phyloP scores from a whole-genome alignment of 2,797 vertebrate genomes.

The Sphenodon punctatus region DNA sequence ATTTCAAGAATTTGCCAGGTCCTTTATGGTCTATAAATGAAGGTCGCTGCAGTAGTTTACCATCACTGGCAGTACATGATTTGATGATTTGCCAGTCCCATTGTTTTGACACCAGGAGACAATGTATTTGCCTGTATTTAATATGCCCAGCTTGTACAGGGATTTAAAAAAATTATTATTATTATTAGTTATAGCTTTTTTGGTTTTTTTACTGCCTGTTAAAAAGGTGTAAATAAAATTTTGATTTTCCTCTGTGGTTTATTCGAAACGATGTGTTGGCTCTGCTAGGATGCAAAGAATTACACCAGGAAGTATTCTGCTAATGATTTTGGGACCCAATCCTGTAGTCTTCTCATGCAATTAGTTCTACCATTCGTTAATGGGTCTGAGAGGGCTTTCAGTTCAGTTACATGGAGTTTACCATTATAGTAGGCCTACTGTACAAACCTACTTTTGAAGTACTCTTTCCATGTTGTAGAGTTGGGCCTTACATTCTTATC shows the following conservation, averaged over 20 bases:
- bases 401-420: too few relatives aligned
- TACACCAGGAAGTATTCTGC: accelerated
- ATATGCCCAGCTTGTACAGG: neutral
- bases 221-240: neutral
- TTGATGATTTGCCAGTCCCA: neutral
- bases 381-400: too few relatives aligned
- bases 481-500: neutral
- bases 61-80: neutral
- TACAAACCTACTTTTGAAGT: neutral
- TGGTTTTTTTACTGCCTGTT: neutral
- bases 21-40: neutral
- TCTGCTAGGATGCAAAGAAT: neutral
- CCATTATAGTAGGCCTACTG: neutral
- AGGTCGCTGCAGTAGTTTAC: neutral
- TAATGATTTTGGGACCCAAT: neutral
- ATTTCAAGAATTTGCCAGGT: neutral
- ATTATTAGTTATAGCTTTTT: neutral
- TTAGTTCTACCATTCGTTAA: too few relatives aligned
- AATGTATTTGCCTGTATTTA: neutral
- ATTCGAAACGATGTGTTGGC: neutral
- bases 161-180: too few relatives aligned
- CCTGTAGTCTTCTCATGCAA: neutral
- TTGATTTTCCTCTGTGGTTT: accelerated
- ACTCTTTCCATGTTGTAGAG: neutral
- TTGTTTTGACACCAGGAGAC: neutral